phyloP scores from a whole-genome alignment of 2,888 invertebrate genomes.

The Drosophila quinaria region DNA sequence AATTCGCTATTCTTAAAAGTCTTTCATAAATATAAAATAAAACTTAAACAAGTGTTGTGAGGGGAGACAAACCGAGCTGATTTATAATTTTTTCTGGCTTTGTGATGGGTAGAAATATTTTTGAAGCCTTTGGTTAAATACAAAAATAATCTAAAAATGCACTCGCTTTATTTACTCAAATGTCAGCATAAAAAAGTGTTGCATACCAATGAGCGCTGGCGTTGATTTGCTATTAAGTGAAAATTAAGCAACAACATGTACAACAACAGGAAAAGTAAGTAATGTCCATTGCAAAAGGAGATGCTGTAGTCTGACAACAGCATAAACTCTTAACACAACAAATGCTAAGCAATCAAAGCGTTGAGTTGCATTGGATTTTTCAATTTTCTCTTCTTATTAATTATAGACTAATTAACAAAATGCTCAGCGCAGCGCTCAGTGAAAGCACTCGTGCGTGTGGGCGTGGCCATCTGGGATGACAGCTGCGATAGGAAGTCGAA shows the following conservation, averaged over 20 bases:
- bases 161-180: no score
- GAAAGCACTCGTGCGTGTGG: slow-evolving; percentile 71
- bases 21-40: no score
- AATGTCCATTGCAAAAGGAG: not conserved
- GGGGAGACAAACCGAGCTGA: no score
- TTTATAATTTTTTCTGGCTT: not conserved
- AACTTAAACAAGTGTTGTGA: no score
- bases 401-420: slow-evolving; percentile 78
- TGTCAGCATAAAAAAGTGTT: slow-evolving; percentile 9
- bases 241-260: slow-evolving; percentile 39
- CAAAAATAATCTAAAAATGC: not conserved
- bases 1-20: no score
- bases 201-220: slow-evolving; percentile 20
- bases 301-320: slow-evolving; percentile 45
- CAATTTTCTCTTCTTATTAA: slow-evolving; percentile 56
- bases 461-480: slow-evolving; percentile 49
- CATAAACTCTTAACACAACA: slow-evolving; percentile 44
- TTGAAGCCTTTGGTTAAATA: no score
- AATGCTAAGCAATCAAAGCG: slow-evolving; percentile 59
- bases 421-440: slow-evolving; percentile 49
- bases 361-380: slow-evolving; percentile 23
- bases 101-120: no score
- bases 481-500: slow-evolving; percentile 31
- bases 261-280: not conserved
- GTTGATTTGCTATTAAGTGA: slow-evolving; percentile 31